Conservation (phyloP, 2,797 vertebrate species). For the Agapornis canus region DNA sequence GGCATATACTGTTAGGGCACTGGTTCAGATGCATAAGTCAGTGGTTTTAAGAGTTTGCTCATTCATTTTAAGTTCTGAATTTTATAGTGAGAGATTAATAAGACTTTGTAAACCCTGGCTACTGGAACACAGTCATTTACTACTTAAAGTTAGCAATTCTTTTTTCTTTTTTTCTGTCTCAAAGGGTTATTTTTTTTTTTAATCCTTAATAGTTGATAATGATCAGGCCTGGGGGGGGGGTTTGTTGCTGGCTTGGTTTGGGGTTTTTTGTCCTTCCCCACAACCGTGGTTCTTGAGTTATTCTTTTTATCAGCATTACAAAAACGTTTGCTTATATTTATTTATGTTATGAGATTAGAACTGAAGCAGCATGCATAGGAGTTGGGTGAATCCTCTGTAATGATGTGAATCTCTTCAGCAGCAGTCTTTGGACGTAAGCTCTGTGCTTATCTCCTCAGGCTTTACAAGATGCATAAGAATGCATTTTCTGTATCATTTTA, state of each 20-base stretch:
- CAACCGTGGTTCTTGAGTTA: not conserved
- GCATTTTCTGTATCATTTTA: not conserved
- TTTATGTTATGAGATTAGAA: not conserved
- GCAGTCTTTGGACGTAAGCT: not conserved
- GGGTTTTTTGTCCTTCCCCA: not conserved
- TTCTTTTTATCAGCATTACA: not conserved
- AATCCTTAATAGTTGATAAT: not conserved
- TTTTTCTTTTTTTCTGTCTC: not conserved
- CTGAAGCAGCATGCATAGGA: not conserved
- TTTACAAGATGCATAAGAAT: not conserved
- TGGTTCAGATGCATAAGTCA: not conserved
- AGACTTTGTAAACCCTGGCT: not conserved
- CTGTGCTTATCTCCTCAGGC: not conserved
- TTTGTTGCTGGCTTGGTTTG: not conserved
- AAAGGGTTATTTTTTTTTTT: not conserved
- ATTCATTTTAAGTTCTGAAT: not conserved
- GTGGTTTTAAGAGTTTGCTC: not conserved
- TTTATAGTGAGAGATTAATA: not conserved
- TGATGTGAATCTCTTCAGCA: not conserved
- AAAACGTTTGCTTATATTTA: not conserved
- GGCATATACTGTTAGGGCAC: not conserved
- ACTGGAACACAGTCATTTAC: not conserved
- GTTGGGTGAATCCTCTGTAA: not conserved
- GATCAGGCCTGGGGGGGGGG: not conserved
- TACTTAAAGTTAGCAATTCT: not conserved